Base-by-base conservation (phyloP, 2,797 vertebrate genomes). In the Tarsius wallacei region DNA sequence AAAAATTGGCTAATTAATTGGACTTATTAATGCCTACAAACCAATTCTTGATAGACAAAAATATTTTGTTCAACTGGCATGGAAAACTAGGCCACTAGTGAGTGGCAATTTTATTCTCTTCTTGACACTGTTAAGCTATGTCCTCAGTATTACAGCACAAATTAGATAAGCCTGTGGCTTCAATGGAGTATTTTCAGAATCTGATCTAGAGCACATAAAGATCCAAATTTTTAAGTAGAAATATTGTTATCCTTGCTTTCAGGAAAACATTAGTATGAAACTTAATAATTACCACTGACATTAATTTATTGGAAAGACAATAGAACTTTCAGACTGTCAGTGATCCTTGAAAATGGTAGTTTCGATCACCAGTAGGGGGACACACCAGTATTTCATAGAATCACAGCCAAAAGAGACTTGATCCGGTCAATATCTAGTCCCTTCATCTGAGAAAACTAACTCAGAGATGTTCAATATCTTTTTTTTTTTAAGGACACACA, bases 141-240 rank as follows among this genome's bases (percentile, higher is more conserved):
- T 31, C 42, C 13, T 10, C 14, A 53, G n/a, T n/a, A 19, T 51
- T 68, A 85, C 4, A 74, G 24, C 61, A 96, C 63, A 66, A 80
- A 84, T 57, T 19, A 71, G 68, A 55, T 76, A 73, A 89, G 26
- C 64, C 73, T 57, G 31, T 92, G 31, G 78, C 31, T 87, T 84
- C 57, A 64, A 42, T 28, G 19, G 51, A 53, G 66, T 73, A 64
- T n/a, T 61, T 89, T 92, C 55, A 96, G 68, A 91, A 84, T 77
- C n/a, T 51, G n/a, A 47, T 42, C 61, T 55, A 87, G 7, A 61
- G 83, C 33, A 55, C 70, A 91, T 24, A 80, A 91, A 68, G 19
- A 90, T 64, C 24, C 36, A 63, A 22, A 89, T 11, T 84, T 90
- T 36, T 57, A 85, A 61, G 28, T 55, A 66, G 42, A 92, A 89